Conservation (phyloP, 2,113 vertebrate genomes). For the Athene noctua region DNA sequence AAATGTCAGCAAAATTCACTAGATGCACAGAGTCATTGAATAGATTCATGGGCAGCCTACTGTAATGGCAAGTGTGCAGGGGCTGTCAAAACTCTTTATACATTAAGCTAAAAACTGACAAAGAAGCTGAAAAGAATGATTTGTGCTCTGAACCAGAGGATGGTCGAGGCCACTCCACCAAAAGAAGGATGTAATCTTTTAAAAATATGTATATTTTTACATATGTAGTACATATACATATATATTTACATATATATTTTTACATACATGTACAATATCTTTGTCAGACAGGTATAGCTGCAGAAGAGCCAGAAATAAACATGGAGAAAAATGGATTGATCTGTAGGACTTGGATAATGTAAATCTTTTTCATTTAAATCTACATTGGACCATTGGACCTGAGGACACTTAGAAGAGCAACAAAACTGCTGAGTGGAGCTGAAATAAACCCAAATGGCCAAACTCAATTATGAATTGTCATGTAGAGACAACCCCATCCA, state of each 20-base stretch:
- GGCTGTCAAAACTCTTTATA: background rate
- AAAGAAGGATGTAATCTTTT: background rate
- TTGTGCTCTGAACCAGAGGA: slow-evolving; percentile 13
- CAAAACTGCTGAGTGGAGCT: background rate
- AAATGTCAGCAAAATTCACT: slow-evolving; percentile 13
- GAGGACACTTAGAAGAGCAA: background rate
- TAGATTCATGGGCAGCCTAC: slow-evolving; percentile 25
- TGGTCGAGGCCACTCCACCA: background rate
- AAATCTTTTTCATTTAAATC: background rate
- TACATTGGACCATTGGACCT: background rate
- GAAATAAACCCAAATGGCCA: background rate
- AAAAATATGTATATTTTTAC: background rate
- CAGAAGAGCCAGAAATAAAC: background rate
- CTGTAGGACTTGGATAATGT: background rate
- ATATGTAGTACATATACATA: too few species aligned
- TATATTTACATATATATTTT: too few species aligned
- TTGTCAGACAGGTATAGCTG: background rate
- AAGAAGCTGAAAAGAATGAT: slow-evolving; percentile 23
- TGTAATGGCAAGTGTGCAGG: background rate
- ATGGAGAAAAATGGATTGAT: background rate
- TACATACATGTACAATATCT: too few species aligned
- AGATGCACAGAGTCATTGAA: background rate
- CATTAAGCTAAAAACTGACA: slow-evolving; percentile 15
- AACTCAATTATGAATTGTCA: background rate
- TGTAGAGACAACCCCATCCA: background rate